Evolutionary conservation across 2,888 invertebrate species (phyloP), one percentile per base, ranked within the genome.

Genomic region (Thera britannica): DNA sequence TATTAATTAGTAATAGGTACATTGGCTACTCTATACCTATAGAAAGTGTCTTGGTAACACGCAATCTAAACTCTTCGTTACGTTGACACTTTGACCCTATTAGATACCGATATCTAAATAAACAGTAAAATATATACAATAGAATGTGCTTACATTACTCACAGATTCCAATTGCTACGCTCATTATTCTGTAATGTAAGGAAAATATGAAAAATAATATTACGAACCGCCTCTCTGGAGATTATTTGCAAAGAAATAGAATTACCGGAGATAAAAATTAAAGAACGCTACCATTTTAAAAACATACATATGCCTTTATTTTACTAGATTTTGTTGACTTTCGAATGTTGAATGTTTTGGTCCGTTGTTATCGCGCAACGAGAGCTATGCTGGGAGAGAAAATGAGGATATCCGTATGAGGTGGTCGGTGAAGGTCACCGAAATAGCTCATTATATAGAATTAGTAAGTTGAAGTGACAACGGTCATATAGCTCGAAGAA

Each of bases 161-260:
- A 9, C 44, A 51, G 34, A 34, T 48, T n/a, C 49, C 34, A 58
- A 52, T 52, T 51, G 51, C 51, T 56, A 12, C 51, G 51, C 58
- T 66, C 58, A 52, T 62, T 61, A 61, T 51, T 61, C 51, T 66
- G 23, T 58, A 54, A 62, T 62, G 34, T 62, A 62, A 58, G 58
- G 35, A 58, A 67, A 62, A 63, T 52, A 51, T 41, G 23, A 55
- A 46, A 51, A 66, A 51, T 51, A 46, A 46, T 9, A 46, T 46
- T 4, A 46, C 2, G 44, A 46, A 46, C 9, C 8, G 8, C 44
- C 44, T 46, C 44, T 3, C 44, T 46, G 44, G 44, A 46, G 44
- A 46, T 7, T 2, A 46, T 9, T 46, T 49, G 6, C 52, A 34
- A 34, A 52, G 52, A 52, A 23, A 12, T 23, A 23, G 2, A 51